Evolutionary conservation across 2,888 invertebrate genomes (phyloP).

Genomic region (Galeopsomyia nigrocyanea): DNA sequence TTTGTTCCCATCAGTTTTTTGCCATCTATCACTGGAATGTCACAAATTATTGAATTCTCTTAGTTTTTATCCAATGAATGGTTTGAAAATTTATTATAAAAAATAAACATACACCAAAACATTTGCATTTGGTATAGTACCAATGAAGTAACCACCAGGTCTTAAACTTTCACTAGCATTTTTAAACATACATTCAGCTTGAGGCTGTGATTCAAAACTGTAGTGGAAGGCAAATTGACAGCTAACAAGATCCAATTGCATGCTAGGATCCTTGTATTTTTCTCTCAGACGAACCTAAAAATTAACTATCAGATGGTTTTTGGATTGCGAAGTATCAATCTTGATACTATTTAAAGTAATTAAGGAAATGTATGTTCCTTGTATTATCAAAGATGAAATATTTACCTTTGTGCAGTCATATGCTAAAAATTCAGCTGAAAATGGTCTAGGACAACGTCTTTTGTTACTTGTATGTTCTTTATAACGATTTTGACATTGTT

Average conservation of each 20-base stretch:
- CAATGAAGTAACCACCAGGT: conserved; percentile 95
- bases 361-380: background rate
- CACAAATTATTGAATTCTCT: conserved; percentile 1
- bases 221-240: conserved; percentile 99
- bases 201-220: conserved; percentile 88
- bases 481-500: conserved; percentile 90
- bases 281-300: conserved; percentile 76
- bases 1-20: conserved; percentile 71
- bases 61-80: background rate
- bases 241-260: conserved; percentile 90
- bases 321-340: conserved; percentile 19
- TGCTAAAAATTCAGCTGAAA: conserved; percentile 89
- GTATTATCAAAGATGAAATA: conserved; percentile 13
- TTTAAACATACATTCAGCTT: conserved; percentile 92
- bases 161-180: conserved; percentile 93
- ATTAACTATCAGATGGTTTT: conserved; percentile 50
- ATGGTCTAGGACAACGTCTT: conserved; percentile 65
- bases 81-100: background rate
- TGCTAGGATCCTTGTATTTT: conserved; percentile 82
- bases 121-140: conserved; percentile 94
- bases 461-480: conserved; percentile 69
- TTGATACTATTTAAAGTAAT: background rate
- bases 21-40: conserved; percentile 71
- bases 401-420: conserved; percentile 90
- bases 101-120: conserved; percentile 82